Conservation (phyloP, 2,113 vertebrate species). For the Bagarius yarrelli region DNA sequence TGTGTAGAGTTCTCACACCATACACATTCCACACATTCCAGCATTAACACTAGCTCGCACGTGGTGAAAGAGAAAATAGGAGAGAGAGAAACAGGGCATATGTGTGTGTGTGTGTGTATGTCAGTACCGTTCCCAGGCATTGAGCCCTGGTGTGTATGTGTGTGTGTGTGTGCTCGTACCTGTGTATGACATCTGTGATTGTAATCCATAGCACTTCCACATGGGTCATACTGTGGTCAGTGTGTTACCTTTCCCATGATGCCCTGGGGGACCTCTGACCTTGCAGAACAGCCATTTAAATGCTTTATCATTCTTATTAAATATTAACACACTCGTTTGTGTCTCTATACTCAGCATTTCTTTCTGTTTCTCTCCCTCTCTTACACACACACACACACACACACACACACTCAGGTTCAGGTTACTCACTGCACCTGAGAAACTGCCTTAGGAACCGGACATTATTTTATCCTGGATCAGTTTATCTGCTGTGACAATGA, state of each 20-base stretch:
- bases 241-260: constrained; percentile 31
- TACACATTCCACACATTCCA: constrained; percentile 33
- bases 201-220: constrained; percentile 2
- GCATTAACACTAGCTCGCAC: background rate
- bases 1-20: constrained; percentile 21
- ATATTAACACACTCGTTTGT: constrained; percentile 45
- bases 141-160: constrained; percentile 29
- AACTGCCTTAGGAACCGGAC: too few relatives aligned
- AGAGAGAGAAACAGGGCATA: background rate
- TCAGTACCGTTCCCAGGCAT: too few relatives aligned
- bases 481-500: too few relatives aligned
- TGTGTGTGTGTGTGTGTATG: constrained; percentile 25
- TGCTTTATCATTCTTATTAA: constrained; percentile 46
- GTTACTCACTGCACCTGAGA: too few relatives aligned
- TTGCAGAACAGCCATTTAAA: constrained; percentile 42
- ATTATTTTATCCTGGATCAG: too few relatives aligned
- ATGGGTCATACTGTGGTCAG: constrained; percentile 1
- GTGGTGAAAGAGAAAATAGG: background rate
- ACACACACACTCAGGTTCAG: too few relatives aligned
- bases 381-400: too few relatives aligned
- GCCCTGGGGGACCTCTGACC: constrained; percentile 31
- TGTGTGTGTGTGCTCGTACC: constrained; percentile 26
- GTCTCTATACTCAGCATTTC: constrained; percentile 21
- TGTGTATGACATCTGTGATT: constrained; percentile 8
- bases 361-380: too few relatives aligned